Percentiles rank a stretch among this genome's conserved stretches.
Evolutionary conservation across 2,888 invertebrate species (phyloP).

Genomic region (Augiades crinisus): DNA sequence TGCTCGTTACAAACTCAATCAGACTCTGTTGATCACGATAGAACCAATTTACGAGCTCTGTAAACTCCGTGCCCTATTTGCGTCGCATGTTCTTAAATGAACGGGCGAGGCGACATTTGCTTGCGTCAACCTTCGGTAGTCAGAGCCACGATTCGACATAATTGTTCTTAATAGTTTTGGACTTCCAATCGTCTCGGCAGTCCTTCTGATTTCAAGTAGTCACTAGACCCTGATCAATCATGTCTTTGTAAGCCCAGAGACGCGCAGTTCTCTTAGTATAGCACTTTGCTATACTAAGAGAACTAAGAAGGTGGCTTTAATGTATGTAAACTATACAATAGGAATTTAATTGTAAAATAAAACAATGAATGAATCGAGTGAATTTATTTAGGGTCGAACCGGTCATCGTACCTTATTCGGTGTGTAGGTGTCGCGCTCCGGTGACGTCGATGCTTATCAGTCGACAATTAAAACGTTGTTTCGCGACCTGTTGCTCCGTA

Average conservation of each 20-base stretch:
- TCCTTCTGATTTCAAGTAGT: too few relatives aligned
- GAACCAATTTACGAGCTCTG: not conserved
- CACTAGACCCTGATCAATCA: too few relatives aligned
- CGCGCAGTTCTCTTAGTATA: too few relatives aligned
- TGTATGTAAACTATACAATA: too few relatives aligned
- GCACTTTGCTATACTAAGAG: too few relatives aligned
- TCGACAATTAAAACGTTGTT: constrained; percentile 72
- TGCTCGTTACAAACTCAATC: constrained; percentile 33
- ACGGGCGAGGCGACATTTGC: constrained; percentile 27
- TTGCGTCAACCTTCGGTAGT: constrained; percentile 14
- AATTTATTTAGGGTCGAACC: constrained; percentile 59
- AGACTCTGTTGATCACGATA: constrained; percentile 13
- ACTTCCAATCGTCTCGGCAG: too few relatives aligned
- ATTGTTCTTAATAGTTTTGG: too few relatives aligned
- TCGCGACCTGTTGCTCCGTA: constrained; percentile 75
- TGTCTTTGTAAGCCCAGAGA: too few relatives aligned
- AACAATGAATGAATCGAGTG: constrained; percentile 41
- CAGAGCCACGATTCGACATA: constrained; percentile 16
- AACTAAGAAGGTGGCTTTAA: too few relatives aligned
- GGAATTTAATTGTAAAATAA: constrained; percentile 36
- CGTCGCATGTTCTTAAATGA: constrained; percentile 13
- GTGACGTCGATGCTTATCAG: constrained; percentile 73
- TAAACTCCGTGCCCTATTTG: not conserved
- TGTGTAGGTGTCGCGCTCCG: constrained; percentile 64
- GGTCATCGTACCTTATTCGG: constrained; percentile 67